Evolutionary conservation across 2,113 vertebrate genomes (phyloP), one percentile per base, ranked within the genome.

Genomic region (Platichthys flesus): DNA sequence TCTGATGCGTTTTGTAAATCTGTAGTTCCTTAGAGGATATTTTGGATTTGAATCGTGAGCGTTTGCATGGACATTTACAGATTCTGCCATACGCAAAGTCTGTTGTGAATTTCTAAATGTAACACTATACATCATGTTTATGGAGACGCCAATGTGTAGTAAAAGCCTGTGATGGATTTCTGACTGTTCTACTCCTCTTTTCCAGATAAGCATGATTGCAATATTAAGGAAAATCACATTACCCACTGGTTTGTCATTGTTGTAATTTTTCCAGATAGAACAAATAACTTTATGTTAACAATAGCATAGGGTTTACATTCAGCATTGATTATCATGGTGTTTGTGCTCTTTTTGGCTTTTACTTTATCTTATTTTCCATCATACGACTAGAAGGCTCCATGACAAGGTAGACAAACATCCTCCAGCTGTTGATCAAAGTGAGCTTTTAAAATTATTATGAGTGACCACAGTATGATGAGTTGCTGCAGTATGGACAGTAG

Each of bases 1-100:
- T 45, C 42, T 54, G 55, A 81, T 61, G 54, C 21, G 56, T 61
- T 81, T 15, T 40, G 21, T 47, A 70, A 60, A 81, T 67, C n/a
- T 70, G 24, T 23, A 26, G 49, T 18, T 64, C 52, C 18, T 47
- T 20, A 0, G 16, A 13, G 58, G 55, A 52, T 40, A 59, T 63
- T 58, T 49, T n/a, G 26, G 16, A 67, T 75, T 59, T 69, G 18
- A 31, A 37, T 51, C 57, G 42, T 35, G 26, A 23, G 1, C 0
- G 15, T 73, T 66, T 66, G 9, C 20, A 73, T 4, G 13, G 35
- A 23, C 47, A 72, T 76, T 12, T 67, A 66, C 59, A 74, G 40
- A 42, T 42, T 42, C 40, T 42, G 60, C 47, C 42, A 28, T 58
- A 12, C 45, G 23, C 20, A 66, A 69, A 65, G 37, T 71, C 47